Percentiles rank a stretch among this genome's conserved stretches.
Evolutionary conservation across 2,797 vertebrate genomes (phyloP).

Genomic region (Lacerta agilis): DNA sequence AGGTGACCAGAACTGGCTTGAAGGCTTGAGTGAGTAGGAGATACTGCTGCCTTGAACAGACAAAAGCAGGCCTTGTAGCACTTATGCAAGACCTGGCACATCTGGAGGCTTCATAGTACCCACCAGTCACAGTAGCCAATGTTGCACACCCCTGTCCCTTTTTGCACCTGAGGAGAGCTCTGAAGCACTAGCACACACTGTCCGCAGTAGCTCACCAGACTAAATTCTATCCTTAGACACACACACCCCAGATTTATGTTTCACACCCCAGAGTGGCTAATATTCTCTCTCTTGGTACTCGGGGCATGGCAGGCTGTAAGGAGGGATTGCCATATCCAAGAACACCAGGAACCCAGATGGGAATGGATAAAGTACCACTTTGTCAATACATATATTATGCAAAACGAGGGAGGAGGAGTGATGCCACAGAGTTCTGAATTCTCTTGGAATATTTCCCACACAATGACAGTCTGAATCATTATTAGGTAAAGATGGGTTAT

Average conservation of each 20-base stretch:
- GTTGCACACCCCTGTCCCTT: neutral
- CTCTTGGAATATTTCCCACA: slow-evolving; percentile 39
- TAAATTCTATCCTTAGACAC: neutral
- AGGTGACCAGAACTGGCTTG: neutral
- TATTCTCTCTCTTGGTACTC: neutral
- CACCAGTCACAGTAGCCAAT: neutral
- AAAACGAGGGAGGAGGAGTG: neutral
- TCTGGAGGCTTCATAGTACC: neutral
- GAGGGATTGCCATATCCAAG: neutral
- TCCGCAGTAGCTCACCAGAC: neutral
- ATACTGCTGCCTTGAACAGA: neutral
- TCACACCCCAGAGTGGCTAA: neutral
- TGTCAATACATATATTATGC: neutral
- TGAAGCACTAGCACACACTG: neutral
- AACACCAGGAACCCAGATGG: neutral
- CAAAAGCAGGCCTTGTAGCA: neutral
- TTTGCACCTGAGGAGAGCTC: neutral
- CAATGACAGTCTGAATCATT: slow-evolving; percentile 46
- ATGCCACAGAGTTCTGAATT: slow-evolving; percentile 40
- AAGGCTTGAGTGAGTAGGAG: neutral
- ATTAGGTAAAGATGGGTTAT: slow-evolving; percentile 60
- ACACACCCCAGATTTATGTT: neutral
- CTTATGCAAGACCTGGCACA: neutral
- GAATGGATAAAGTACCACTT: neutral
- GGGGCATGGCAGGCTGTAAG: neutral